Evolutionary conservation across 2,797 vertebrate species (phyloP).

Genomic region (Lycodopsis pacificus): DNA sequence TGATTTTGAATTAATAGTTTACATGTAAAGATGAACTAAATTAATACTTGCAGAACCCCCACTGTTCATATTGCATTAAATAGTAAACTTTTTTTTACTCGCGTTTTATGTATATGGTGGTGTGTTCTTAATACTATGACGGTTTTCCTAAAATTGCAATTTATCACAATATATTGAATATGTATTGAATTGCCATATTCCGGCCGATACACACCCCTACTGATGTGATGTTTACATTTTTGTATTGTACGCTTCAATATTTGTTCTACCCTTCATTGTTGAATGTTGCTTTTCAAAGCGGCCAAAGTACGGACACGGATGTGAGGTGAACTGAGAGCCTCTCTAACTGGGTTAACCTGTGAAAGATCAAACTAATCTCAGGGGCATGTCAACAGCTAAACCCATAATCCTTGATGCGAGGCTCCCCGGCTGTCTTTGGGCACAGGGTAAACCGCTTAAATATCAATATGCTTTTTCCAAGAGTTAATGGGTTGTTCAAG

Average conservation of each 20-base stretch:
- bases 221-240: constrained; percentile 16
- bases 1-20: background rate
- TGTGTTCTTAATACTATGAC: background rate
- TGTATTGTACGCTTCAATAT: constrained; percentile 29
- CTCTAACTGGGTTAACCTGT: constrained; percentile 60
- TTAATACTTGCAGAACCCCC: background rate
- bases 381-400: constrained; percentile 67
- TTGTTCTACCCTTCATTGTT: constrained; percentile 10
- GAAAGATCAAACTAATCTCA: constrained; percentile 75
- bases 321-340: constrained; percentile 23
- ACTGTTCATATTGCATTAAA: background rate
- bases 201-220: background rate
- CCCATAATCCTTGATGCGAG: constrained; percentile 70
- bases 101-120: background rate
- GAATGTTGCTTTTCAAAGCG: background rate
- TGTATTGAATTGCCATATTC: background rate
- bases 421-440: constrained; percentile 29
- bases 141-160: background rate
- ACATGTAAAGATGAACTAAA: background rate
- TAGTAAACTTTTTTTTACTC: background rate
- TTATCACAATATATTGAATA: background rate
- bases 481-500: constrained; percentile 56
- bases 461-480: constrained; percentile 57
- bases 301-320: constrained; percentile 20
- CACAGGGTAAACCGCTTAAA: constrained; percentile 64